Evolutionary conservation across 2,797 vertebrate species (phyloP).

Genomic region (Amblyraja radiata): DNA sequence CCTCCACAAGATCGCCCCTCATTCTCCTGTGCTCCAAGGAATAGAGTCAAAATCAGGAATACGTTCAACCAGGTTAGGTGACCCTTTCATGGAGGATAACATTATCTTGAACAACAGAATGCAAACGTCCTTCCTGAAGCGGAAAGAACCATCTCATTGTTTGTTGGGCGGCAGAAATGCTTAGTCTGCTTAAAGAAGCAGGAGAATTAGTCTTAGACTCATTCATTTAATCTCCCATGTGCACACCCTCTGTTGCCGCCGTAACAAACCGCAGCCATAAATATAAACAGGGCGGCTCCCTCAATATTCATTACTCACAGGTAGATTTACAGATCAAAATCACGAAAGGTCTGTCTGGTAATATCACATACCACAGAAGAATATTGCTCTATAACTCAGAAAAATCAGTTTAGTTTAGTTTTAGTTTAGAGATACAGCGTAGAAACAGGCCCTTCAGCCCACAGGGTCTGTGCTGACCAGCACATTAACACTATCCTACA

Average conservation of each 20-base stretch:
- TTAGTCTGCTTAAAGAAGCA: not conserved
- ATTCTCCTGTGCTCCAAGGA: too few relatives aligned
- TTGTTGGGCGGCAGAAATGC: not conserved
- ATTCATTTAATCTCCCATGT: too few relatives aligned
- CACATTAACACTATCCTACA: too few relatives aligned
- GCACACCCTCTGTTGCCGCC: not conserved
- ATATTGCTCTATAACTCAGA: not conserved
- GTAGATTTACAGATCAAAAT: not conserved
- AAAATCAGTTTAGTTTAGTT: too few relatives aligned
- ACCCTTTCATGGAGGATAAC: not conserved
- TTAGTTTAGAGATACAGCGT: too few relatives aligned
- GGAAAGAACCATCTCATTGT: not conserved
- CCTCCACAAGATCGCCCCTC: too few relatives aligned
- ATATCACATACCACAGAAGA: not conserved
- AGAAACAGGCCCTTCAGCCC: too few relatives aligned
- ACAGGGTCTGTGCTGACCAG: too few relatives aligned
- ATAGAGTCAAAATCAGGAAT: not conserved
- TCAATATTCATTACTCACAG: not conserved
- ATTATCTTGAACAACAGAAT: not conserved
- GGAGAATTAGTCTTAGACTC: not conserved
- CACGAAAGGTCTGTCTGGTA: not conserved
- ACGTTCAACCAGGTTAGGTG: not conserved
- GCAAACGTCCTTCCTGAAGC: not conserved
- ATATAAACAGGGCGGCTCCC: not conserved
- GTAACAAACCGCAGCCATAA: not conserved